A percentile compares a stretch with the other conserved stretches of the same genome.
These are phyloP conservation scores for Cantharis rustica DNA, from an alignment of 2,888 invertebrate genomes.

Conservation along the genomic window DNA sequence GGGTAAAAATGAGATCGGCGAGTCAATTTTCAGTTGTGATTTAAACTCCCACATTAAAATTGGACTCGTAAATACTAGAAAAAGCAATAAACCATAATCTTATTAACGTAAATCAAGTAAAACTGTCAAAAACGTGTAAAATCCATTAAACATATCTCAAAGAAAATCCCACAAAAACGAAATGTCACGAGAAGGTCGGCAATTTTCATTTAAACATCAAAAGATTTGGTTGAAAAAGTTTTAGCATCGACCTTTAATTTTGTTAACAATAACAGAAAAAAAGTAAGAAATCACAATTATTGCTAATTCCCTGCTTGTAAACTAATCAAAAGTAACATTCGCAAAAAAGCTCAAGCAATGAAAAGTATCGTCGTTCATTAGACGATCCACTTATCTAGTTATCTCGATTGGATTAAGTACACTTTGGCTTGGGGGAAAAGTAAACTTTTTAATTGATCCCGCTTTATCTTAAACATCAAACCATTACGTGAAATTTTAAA, in stretches of 20 bases:
- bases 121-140: constrained; percentile 1
- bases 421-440: neutral
- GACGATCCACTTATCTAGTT: constrained; percentile 22
- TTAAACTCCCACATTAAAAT: neutral
- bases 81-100: constrained; percentile 1
- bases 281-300: neutral
- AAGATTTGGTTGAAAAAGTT: neutral
- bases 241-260: neutral
- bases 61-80: neutral
- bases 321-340: neutral
- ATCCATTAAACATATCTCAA: neutral
- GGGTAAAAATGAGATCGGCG: neutral
- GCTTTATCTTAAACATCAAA: neutral
- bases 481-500: neutral
- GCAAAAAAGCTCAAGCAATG: constrained; percentile 4
- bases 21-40: neutral
- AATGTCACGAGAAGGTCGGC: neutral
- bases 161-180: neutral
- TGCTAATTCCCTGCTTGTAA: neutral
- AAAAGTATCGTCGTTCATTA: constrained; percentile 23
- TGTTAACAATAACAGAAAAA: neutral
- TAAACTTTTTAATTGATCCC: constrained; percentile 1
- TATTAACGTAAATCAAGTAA: constrained; percentile 3
- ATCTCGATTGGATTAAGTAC: constrained; percentile 20
- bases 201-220: neutral